These are phyloP conservation scores for Catamblyrhynchus diadema DNA, from an alignment of 2,797 vertebrate genomes.

Conservation along the genomic window DNA sequence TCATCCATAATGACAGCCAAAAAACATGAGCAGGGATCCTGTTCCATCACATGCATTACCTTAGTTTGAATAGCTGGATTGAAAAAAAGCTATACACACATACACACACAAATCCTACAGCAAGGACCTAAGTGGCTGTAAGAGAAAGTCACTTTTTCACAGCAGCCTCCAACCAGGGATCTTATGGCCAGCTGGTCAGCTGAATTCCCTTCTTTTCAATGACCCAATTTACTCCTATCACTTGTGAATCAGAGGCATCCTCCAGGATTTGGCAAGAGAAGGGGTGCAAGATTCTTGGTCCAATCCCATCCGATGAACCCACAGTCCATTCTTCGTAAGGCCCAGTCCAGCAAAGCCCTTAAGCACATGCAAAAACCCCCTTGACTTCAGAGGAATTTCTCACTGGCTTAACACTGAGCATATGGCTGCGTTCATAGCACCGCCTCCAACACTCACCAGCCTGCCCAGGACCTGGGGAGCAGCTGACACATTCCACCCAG, in stretches of 20 bases:
- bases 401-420: slow-evolving; percentile 58
- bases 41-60: background rate
- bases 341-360: slow-evolving; percentile 57
- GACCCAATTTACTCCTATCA: slow-evolving; percentile 5
- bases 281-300: slow-evolving; percentile 55
- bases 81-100: fast-evolving
- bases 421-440: background rate
- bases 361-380: slow-evolving; percentile 54
- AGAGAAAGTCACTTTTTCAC: background rate
- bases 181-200: background rate
- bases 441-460: background rate
- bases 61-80: background rate
- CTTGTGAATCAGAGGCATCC: slow-evolving; percentile 42
- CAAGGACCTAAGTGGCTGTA: background rate
- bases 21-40: background rate
- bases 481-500: slow-evolving; percentile 57
- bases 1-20: slow-evolving; percentile 8
- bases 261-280: slow-evolving; percentile 48
- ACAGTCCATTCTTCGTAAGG: background rate
- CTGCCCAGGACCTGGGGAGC: background rate
- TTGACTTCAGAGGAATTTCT: slow-evolving; percentile 66
- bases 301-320: slow-evolving; percentile 29
- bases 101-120: background rate
- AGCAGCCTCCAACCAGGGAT: background rate
- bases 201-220: background rate